Conservation (phyloP, 92 coral and sea anemone species). For the Desmophyllum pertusum region DNA sequence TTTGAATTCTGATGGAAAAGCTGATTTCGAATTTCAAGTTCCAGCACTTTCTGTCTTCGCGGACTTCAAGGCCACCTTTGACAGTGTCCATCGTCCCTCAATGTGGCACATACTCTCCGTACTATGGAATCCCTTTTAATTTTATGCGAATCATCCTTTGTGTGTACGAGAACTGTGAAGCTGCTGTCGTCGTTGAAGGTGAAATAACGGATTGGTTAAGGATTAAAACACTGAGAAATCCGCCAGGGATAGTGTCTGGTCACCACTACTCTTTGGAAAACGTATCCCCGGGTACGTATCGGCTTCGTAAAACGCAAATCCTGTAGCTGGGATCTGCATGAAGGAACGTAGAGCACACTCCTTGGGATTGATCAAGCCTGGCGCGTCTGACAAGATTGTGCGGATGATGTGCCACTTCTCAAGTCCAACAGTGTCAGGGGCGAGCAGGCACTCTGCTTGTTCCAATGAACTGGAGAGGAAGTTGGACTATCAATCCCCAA, state of each 20-base stretch:
- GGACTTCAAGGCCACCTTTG: background rate
- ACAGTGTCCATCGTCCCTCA: conserved; percentile 2
- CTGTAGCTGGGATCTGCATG: background rate
- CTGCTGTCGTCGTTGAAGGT: background rate
- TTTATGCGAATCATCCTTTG: background rate
- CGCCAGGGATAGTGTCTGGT: conserved; percentile 1
- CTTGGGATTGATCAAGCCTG: background rate
- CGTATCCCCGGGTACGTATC: no score
- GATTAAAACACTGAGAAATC: background rate
- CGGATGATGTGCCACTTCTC: background rate
- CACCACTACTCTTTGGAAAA: background rate
- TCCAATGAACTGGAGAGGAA: background rate
- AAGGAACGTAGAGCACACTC: background rate
- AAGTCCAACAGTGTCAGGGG: background rate
- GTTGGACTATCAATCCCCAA: no score
- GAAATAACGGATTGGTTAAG: background rate
- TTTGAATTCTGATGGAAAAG: conserved; percentile 2
- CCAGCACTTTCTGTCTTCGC: background rate
- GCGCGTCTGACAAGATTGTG: background rate
- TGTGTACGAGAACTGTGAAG: background rate
- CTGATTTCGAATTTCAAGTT: background rate
- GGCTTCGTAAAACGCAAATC: no score
- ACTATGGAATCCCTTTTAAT: background rate
- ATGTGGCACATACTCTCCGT: background rate
- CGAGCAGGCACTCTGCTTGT: background rate